Conservation (phyloP, 2,888 invertebrate species). For the Tenthredo livida region DNA sequence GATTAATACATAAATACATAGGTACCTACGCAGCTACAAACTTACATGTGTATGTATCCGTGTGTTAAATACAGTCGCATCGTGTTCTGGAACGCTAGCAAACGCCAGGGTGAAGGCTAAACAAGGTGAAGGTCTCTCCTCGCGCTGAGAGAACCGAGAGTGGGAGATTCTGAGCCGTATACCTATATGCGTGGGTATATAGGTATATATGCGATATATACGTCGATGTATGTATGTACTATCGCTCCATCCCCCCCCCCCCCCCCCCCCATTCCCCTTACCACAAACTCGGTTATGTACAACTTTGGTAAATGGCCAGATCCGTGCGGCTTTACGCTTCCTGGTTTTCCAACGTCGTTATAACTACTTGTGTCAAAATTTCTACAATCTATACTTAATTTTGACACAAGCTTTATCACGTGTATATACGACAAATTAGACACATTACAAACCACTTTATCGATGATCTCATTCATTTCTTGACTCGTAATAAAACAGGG, state of each 20-base stretch:
- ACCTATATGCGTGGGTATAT: background rate
- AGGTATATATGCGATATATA: background rate
- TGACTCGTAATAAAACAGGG: too few relatives aligned
- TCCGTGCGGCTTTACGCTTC: conserved; percentile 9
- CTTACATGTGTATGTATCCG: background rate
- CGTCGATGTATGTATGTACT: background rate
- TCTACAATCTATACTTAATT: background rate
- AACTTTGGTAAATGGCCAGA: conserved; percentile 9
- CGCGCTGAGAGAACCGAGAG: conserved; percentile 56
- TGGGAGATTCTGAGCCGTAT: conserved; percentile 30
- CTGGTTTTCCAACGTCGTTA: conserved; percentile 1
- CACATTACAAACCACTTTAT: too few relatives aligned
- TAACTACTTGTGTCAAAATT: background rate
- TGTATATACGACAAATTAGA: too few relatives aligned
- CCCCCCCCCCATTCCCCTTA: background rate
- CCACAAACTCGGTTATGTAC: conserved; percentile 2
- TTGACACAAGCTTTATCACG: background rate
- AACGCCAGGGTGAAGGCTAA: conserved; percentile 77
- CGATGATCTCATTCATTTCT: too few relatives aligned
- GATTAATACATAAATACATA: conserved; percentile 2
- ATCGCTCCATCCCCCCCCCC: background rate
- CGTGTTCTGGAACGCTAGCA: conserved; percentile 55
- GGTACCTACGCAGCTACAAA: background rate
- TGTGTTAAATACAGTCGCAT: background rate
- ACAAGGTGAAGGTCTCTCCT: conserved; percentile 77